Conservation (phyloP, 2,797 vertebrate species). For the Enteromius argenteus region DNA sequence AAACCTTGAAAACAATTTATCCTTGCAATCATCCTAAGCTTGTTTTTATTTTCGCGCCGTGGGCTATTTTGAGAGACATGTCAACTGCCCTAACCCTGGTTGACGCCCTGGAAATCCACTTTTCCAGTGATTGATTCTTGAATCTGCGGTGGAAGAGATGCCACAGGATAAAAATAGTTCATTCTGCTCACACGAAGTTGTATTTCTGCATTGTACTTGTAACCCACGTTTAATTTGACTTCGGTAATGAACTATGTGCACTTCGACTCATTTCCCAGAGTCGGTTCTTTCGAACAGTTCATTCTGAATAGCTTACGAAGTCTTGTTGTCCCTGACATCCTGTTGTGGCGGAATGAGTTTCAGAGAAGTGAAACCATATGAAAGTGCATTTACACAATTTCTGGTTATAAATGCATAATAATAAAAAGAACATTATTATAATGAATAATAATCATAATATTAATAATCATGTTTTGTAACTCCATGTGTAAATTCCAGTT, state of each 20-base stretch:
- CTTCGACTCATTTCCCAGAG: neutral
- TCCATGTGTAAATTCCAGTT: neutral
- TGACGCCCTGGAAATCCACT: constrained; percentile 38
- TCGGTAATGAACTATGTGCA: neutral
- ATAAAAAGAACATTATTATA: neutral
- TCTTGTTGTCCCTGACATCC: neutral
- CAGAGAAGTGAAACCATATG: neutral
- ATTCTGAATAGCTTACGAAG: neutral
- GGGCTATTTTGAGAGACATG: constrained; percentile 8
- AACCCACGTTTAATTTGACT: neutral
- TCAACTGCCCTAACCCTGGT: constrained; percentile 13
- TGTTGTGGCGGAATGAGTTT: neutral
- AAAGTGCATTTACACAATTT: neutral
- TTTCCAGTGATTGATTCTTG: constrained; percentile 43
- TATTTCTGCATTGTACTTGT: neutral
- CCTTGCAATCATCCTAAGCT: neutral
- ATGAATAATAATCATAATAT: neutral
- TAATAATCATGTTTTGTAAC: neutral
- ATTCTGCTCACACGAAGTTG: neutral
- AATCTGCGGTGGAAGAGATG: constrained; percentile 12
- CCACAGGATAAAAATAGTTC: neutral
- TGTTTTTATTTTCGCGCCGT: neutral
- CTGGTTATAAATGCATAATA: neutral
- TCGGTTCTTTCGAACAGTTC: constrained; percentile 23
- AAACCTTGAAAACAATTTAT: neutral